A percentile compares a stretch with the other conserved stretches of the same genome.
These are phyloP conservation scores for Drosophila tsacasi DNA, from an alignment of 1,140 invertebrate genomes.

Conservation along the genomic window DNA sequence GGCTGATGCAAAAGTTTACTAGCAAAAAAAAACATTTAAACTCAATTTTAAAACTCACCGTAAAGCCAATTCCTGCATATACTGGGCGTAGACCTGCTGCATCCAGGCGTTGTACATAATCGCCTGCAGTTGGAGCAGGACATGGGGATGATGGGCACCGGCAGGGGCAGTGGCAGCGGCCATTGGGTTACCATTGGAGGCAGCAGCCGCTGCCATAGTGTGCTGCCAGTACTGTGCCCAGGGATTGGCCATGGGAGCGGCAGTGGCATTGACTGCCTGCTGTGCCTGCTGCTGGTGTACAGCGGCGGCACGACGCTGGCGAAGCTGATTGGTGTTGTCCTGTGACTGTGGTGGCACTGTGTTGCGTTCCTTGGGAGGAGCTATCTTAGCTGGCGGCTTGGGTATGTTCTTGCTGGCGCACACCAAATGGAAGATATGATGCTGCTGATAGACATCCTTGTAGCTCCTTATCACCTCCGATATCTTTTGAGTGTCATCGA, in stretches of 20 bases:
- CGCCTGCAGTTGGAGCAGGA: constrained; percentile 57
- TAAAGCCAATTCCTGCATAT: constrained; percentile 94
- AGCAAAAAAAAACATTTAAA: background rate
- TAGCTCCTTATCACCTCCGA: constrained; percentile 93
- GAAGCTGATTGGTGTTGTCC: constrained; percentile 80
- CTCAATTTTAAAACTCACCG: constrained; percentile 85
- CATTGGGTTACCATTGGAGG: background rate
- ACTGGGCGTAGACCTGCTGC: constrained; percentile 94
- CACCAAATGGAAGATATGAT: constrained; percentile 93
- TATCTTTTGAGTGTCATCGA: constrained; percentile 91
- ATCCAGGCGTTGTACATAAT: constrained; percentile 87
- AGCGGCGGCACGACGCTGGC: constrained; percentile 75
- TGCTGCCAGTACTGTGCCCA: constrained; percentile 55
- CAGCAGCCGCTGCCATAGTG: constrained; percentile 21
- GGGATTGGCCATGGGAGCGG: constrained; percentile 16
- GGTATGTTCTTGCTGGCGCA: constrained; percentile 87
- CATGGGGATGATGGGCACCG: constrained; percentile 19
- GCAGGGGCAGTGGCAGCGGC: constrained; percentile 5
- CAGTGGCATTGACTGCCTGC: constrained; percentile 11
- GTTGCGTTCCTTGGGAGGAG: constrained; percentile 39
- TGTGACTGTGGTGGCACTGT: constrained; percentile 12
- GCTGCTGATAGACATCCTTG: constrained; percentile 88
- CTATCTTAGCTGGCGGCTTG: constrained; percentile 46
- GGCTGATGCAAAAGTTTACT: too few relatives aligned
- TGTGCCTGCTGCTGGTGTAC: constrained; percentile 27